Evolutionary conservation across 2,888 invertebrate genomes (phyloP), one percentile per base, ranked within the genome.

Genomic region (Athalia circularis): DNA sequence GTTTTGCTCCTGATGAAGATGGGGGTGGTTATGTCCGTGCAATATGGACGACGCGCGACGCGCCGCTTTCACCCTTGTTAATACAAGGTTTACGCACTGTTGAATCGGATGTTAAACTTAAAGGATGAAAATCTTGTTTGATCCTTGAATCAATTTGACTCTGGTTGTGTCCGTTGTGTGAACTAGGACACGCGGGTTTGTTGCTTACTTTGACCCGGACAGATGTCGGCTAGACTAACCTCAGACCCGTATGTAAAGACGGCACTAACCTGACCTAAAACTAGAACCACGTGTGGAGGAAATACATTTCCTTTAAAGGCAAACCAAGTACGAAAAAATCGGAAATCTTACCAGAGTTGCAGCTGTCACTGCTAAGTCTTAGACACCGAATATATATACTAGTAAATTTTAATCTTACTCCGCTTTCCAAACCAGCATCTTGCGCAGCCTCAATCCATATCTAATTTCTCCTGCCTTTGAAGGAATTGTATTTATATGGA

Each of bases 251-350:
- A 57, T 57, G 76, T 62, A 61, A 65, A 59, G 76, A 74, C 74
- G n/a, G 61, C 29, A 48, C 77, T 47, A 70, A 74, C 70, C 78
- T 78, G 67, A 64, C 74, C 65, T 80, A 80, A 88, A 87, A 87
- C 87, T 87, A 87, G 87, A 81, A 87, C 84, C 89, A 89, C 87
- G 88, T 89, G 89, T 86, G 85, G 86, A 89, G 89, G 89, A 89
- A 89, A 88, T 88, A 83, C 88, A 88, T 88, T 89, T 89, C 89
- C 89, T 89, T 87, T 87, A 83, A 83, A 84, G 83, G 80, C 61
- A 15, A 75, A 64, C 62, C 70, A 43, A n/a, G 43, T 54, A 68
- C 15, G 29, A 78, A 64, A 78, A 78, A 78, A 48, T 70, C 75
- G 75, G 75, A 79, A 79, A 79, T 76, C 65, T 70, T 67, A 67